phyloP scores from a whole-genome alignment of 2,113 vertebrate species.

The Alosa alosa region DNA sequence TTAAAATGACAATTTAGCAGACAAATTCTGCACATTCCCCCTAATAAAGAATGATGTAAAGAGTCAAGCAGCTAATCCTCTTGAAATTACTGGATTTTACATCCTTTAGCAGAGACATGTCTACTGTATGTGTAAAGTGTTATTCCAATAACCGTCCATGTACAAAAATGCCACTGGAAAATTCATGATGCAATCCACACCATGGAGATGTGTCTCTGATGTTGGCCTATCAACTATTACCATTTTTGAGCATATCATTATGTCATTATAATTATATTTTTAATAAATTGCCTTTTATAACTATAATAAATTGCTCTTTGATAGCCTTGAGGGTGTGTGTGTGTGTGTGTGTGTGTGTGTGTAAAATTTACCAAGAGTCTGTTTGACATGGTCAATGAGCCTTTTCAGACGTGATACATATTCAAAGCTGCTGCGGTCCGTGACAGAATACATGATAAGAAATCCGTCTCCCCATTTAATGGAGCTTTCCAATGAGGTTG shows the following conservation, averaged over 20 bases:
- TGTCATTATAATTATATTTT: too few species aligned
- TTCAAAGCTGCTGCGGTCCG: slow-evolving; percentile 66
- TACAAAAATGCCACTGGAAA: too few species aligned
- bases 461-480: slow-evolving; percentile 75
- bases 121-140: neutral
- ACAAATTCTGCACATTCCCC: neutral
- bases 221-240: too few species aligned
- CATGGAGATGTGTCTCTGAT: too few species aligned
- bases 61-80: neutral
- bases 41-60: neutral
- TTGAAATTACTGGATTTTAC: neutral
- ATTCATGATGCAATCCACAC: too few species aligned
- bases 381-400: slow-evolving; percentile 69
- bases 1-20: neutral
- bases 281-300: too few species aligned
- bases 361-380: slow-evolving; percentile 59
- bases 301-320: too few species aligned
- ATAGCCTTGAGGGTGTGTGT: too few species aligned
- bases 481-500: slow-evolving; percentile 59
- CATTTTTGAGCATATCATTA: too few species aligned
- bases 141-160: too few species aligned
- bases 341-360: too few species aligned
- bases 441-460: slow-evolving; percentile 73
- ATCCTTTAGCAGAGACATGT: neutral
- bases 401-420: slow-evolving; percentile 66